phyloP scores from a whole-genome alignment of 2,888 invertebrate species.

The Drosophila borborema region DNA sequence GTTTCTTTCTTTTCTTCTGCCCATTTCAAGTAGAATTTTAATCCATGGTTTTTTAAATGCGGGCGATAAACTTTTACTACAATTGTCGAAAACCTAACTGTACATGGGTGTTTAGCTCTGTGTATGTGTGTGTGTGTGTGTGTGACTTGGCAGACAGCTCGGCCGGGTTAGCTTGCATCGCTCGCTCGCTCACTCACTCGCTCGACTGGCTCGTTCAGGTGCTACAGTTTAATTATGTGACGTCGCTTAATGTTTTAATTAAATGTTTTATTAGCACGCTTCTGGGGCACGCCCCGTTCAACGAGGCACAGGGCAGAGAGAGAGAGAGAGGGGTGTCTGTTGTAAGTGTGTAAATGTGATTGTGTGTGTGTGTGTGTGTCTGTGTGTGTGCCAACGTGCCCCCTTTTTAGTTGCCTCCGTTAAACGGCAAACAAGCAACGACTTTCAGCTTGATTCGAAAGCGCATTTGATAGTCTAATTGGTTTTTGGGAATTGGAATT shows the following conservation, averaged over 20 bases:
- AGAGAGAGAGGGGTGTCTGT: neutral
- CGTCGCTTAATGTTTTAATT: slow-evolving; percentile 76
- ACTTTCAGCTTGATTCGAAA: slow-evolving; percentile 33
- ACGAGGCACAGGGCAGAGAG: neutral
- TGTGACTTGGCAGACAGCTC: slow-evolving; percentile 25
- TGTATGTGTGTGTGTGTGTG: slow-evolving; percentile 16
- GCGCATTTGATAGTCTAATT: slow-evolving; percentile 32
- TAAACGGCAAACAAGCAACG: slow-evolving; percentile 22
- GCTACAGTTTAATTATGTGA: slow-evolving; percentile 69
- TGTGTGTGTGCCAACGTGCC: slow-evolving; percentile 23
- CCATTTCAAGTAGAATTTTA: slow-evolving; percentile 78
- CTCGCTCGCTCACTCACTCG: slow-evolving; percentile 23
- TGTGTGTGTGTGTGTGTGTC: neutral
- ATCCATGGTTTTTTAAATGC: slow-evolving; percentile 81
- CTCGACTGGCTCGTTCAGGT: slow-evolving; percentile 58
- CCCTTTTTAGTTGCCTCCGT: slow-evolving; percentile 17
- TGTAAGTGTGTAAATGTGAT: neutral
- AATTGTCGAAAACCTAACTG: slow-evolving; percentile 71
- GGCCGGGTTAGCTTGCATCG: slow-evolving; percentile 29
- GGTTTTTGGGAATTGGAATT: slow-evolving; percentile 13
- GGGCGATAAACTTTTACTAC: slow-evolving; percentile 80
- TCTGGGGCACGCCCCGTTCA: slow-evolving; percentile 46
- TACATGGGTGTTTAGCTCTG: slow-evolving; percentile 17
- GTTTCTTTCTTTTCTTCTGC: slow-evolving; percentile 25
- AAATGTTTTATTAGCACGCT: slow-evolving; percentile 80